Base-by-base conservation (phyloP, 1,140 invertebrate genomes). In the Caenorhabditis latens region DNA sequence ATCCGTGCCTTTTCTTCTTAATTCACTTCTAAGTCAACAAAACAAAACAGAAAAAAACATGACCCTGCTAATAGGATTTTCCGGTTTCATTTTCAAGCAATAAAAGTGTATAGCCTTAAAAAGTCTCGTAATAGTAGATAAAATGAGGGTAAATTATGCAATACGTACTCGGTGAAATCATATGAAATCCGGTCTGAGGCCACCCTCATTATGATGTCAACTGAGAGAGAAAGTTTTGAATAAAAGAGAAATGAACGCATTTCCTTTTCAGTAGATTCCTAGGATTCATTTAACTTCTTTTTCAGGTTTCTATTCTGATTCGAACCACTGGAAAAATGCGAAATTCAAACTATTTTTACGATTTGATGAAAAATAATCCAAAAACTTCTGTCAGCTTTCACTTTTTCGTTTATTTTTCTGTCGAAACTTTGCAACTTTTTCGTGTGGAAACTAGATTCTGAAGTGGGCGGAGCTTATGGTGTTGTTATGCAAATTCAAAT, bases 191-290 rank as follows among this genome's bases (percentile, higher is more conserved):
- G 67, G 67, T 75, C 43, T 48, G 21, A 8, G 19, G 9, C 43
- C 46, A 75, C 67, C 67, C 42, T 43, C 43, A 75, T 75, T 75
- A 75, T 67, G 63, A 67, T 75, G 67, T 75, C 67, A 75, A 75
- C 5, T 19, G 67, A 75, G 42, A 46, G 67, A 42, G 46, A 75
- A 75, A 75, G 67, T 75, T 75, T 9, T 11, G 19, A 42, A 46
- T 11, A 19, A 75, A 53, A 53, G 21, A 5, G 67, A 43, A 75
- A 46, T 19, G 21, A 21, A 75, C 21, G 11, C 7, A 46, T 46
- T 19, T n/a, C 16, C 2, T 75, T 75, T 8, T 75, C 7, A 13
- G 9, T 14, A 11, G 61, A 2, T 65, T 58, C 57, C 19, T 1
- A 53, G 50, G 50, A 14, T 53, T 53, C 32, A 32, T 53, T 53